Conservation (phyloP, 1,140 invertebrate species). For the Neelides sp. region DNA sequence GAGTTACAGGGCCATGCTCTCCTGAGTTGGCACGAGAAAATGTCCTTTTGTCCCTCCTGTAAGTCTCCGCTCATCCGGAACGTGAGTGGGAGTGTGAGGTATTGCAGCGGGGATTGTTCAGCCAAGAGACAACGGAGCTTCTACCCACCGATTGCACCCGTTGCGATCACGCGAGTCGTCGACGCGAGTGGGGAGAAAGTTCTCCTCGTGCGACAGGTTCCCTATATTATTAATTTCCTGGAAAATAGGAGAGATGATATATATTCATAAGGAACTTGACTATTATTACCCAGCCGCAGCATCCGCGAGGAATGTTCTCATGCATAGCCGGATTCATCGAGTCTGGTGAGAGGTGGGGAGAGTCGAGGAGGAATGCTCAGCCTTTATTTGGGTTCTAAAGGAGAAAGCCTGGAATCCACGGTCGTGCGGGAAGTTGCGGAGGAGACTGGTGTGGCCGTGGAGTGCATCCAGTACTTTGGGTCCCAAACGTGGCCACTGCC, state of each 20-base stretch:
- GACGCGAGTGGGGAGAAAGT: constrained; percentile 38
- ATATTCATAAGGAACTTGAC: too few relatives aligned
- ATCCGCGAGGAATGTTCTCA: constrained; percentile 44
- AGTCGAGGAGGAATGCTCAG: not conserved
- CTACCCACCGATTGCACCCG: constrained; percentile 38
- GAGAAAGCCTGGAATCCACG: constrained; percentile 45
- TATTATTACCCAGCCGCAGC: too few relatives aligned
- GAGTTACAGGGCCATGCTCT: constrained; percentile 35
- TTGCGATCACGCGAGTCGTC: constrained; percentile 44
- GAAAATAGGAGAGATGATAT: too few relatives aligned
- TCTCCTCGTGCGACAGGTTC: constrained; percentile 43
- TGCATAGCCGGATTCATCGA: constrained; percentile 48
- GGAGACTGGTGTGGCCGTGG: constrained; percentile 45
- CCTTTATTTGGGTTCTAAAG: constrained; percentile 30
- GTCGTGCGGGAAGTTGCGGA: constrained; percentile 46
- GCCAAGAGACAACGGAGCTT: constrained; percentile 30
- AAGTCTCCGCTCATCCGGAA: constrained; percentile 34
- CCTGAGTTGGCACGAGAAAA: constrained; percentile 38
- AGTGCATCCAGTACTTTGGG: constrained; percentile 41
- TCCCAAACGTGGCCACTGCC: constrained; percentile 49
- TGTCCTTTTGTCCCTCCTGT: constrained; percentile 40
- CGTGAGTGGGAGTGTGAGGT: constrained; percentile 36
- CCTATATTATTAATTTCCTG: too few relatives aligned
- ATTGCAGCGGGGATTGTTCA: constrained; percentile 35
- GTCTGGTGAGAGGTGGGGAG: constrained; percentile 36